A percentile compares a stretch with the other conserved stretches of the same genome.
Evolutionary conservation across 1,140 invertebrate genomes (phyloP).

Genomic region (Leptoteleia sp.): DNA sequence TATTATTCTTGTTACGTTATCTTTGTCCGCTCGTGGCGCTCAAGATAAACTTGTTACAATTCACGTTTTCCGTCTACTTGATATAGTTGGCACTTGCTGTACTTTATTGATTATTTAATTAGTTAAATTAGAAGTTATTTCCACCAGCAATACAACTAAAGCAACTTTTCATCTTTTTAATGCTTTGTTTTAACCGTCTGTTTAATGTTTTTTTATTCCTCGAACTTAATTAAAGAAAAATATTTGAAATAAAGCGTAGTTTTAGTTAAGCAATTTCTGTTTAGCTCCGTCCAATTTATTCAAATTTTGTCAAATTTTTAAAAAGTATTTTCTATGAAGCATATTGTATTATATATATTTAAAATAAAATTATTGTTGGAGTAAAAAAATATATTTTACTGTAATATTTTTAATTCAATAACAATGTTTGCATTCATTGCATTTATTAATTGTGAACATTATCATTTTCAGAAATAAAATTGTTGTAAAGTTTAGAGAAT

Average conservation of each 20-base stretch:
- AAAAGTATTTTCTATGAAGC: no score
- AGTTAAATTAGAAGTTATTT: constrained; percentile 17
- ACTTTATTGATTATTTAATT: constrained; percentile 41
- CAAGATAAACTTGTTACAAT: constrained; percentile 73
- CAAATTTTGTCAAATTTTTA: no score
- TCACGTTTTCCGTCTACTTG: constrained; percentile 63
- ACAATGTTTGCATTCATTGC: no score
- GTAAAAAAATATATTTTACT: no score
- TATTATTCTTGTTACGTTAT: constrained; percentile 77
- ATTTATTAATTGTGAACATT: background rate
- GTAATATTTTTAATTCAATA: background rate
- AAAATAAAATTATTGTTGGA: no score
- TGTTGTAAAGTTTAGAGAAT: background rate
- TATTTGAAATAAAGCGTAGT: no score
- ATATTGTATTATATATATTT: no score
- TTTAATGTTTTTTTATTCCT: no score
- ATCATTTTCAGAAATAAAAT: background rate
- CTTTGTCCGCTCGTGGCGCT: constrained; percentile 65
- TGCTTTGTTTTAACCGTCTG: no score
- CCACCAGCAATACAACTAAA: background rate
- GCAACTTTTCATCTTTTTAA: background rate
- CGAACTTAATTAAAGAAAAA: no score
- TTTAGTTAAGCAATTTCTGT: no score
- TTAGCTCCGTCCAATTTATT: no score
- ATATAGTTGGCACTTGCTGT: constrained; percentile 30